Percentiles rank a stretch among this genome's conserved stretches.
These are phyloP conservation scores for Spea bombifrons DNA, from an alignment of 2,113 vertebrate genomes.

Conservation along the genomic window DNA sequence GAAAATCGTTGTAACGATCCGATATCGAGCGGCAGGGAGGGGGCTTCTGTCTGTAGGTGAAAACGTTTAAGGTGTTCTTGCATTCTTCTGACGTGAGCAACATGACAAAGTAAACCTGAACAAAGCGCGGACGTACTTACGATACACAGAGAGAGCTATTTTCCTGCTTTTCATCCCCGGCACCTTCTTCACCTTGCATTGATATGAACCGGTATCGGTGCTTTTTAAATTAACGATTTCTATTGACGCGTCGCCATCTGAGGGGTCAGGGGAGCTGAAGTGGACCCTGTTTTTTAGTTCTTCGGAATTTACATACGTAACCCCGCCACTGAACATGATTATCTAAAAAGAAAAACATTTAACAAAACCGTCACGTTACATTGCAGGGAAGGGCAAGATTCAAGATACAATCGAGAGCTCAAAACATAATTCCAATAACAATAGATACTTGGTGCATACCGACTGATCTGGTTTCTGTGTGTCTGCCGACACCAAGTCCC, in stretches of 20 bases:
- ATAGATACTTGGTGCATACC: constrained; percentile 1
- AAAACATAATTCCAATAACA: too few relatives aligned
- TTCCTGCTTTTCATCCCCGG: constrained; percentile 82
- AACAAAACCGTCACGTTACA: background rate
- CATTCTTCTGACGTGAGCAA: too few relatives aligned
- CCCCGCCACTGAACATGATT: constrained; percentile 82
- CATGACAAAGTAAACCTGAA: too few relatives aligned
- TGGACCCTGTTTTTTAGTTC: constrained; percentile 76
- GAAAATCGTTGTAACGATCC: too few relatives aligned
- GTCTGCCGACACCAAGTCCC: constrained; percentile 66
- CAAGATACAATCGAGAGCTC: too few relatives aligned
- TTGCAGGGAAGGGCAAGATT: too few relatives aligned
- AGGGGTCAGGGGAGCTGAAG: constrained; percentile 78
- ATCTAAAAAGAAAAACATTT: constrained; percentile 60
- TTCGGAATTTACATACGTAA: constrained; percentile 74
- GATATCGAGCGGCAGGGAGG: too few relatives aligned
- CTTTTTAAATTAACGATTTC: constrained; percentile 77
- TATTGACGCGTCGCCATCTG: constrained; percentile 84
- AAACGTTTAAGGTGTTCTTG: too few relatives aligned
- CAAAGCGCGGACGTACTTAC: constrained; percentile 60
- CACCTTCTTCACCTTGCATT: constrained; percentile 94
- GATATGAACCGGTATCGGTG: constrained; percentile 82
- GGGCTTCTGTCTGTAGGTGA: too few relatives aligned
- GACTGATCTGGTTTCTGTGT: constrained; percentile 58
- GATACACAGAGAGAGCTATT: constrained; percentile 83